A percentile compares a stretch with the other conserved stretches of the same genome.
phyloP scores from a whole-genome alignment of 1,140 invertebrate species.

The Drosophila nasuta region DNA sequence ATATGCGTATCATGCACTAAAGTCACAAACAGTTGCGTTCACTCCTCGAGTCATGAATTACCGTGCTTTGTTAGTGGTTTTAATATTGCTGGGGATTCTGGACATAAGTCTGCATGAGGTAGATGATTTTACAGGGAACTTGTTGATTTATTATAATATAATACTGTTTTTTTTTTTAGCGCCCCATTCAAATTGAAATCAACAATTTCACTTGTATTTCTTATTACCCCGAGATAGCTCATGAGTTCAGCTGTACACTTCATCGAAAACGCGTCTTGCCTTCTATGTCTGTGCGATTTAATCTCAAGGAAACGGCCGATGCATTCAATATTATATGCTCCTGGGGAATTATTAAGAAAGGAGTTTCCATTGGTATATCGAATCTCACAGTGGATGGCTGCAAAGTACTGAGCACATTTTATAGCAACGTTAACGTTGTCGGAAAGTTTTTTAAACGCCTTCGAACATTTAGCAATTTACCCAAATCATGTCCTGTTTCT shows the following conservation, averaged over 20 bases:
- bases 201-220: conserved; percentile 6
- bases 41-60: too few relatives aligned
- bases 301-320: not conserved
- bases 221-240: too few relatives aligned
- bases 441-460: not conserved
- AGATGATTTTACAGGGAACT: too few relatives aligned
- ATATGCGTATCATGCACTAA: too few relatives aligned
- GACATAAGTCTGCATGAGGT: too few relatives aligned
- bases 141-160: too few relatives aligned
- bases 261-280: not conserved
- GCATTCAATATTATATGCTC: not conserved
- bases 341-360: not conserved
- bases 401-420: not conserved
- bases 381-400: conserved; percentile 20
- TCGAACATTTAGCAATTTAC: conserved; percentile 1
- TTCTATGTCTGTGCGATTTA: not conserved
- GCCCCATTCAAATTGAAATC: not conserved
- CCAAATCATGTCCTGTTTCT: conserved; percentile 7
- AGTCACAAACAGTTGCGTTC: too few relatives aligned
- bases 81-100: too few relatives aligned
- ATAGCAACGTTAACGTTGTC: not conserved
- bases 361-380: not conserved
- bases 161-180: not conserved
- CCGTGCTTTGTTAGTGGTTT: too few relatives aligned
- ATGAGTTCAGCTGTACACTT: not conserved